Percentiles rank a stretch among this genome's conserved stretches.
Conservation (phyloP, 2,797 vertebrate species). For the Pangasius larnaudii region DNA sequence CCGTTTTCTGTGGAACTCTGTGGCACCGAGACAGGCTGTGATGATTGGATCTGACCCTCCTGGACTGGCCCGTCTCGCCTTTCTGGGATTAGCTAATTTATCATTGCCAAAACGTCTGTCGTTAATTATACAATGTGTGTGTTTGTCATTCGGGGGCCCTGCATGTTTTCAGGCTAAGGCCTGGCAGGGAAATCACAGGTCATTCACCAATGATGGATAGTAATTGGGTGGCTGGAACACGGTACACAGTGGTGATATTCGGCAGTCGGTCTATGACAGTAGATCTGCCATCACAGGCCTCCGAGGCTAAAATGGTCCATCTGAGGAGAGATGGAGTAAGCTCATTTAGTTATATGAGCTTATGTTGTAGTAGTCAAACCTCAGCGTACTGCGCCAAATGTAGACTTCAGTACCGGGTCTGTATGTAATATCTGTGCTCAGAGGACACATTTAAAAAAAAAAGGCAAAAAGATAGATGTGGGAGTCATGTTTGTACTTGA, state of each 20-base stretch:
- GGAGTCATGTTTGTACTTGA: neutral
- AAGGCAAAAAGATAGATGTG: slow-evolving; percentile 8
- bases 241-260: slow-evolving; percentile 52
- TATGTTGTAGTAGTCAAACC: slow-evolving; percentile 40
- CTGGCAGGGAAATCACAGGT: slow-evolving; percentile 55
- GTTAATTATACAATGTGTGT: slow-evolving; percentile 66
- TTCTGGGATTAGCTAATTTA: slow-evolving; percentile 68
- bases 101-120: slow-evolving; percentile 66
- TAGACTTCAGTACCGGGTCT: slow-evolving; percentile 27
- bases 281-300: slow-evolving; percentile 47
- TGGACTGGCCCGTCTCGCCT: slow-evolving; percentile 53
- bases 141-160: slow-evolving; percentile 68
- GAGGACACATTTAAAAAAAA: slow-evolving; percentile 9
- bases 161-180: slow-evolving; percentile 61
- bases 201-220: slow-evolving; percentile 56
- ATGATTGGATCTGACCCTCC: slow-evolving; percentile 50
- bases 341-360: slow-evolving; percentile 35
- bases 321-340: slow-evolving; percentile 47
- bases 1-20: slow-evolving; percentile 17
- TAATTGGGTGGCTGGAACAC: slow-evolving; percentile 42
- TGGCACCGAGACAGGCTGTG: slow-evolving; percentile 41
- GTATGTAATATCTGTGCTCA: slow-evolving; percentile 22
- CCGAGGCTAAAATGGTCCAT: slow-evolving; percentile 36
- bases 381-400: slow-evolving; percentile 15
- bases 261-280: slow-evolving; percentile 54